Evolutionary conservation across 2,113 vertebrate genomes (phyloP).

Genomic region (Pongo abelii): DNA sequence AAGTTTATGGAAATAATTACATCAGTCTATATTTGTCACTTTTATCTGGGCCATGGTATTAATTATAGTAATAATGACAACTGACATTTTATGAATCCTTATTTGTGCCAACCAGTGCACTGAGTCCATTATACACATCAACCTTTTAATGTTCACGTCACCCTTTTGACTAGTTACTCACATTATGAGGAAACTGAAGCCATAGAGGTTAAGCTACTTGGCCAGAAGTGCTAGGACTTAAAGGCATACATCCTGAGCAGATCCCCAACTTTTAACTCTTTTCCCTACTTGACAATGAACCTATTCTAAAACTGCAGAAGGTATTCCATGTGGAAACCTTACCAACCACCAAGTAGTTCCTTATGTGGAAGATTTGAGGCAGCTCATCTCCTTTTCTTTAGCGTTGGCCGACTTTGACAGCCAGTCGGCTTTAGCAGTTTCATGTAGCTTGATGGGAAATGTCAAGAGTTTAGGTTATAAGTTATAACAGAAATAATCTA

Average conservation of each 20-base stretch:
- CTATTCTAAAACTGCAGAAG: background rate
- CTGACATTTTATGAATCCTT: background rate
- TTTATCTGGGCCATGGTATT: background rate
- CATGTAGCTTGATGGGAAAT: background rate
- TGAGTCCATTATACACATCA: background rate
- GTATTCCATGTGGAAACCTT: background rate
- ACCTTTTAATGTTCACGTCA: background rate
- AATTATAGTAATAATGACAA: background rate
- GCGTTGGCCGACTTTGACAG: background rate
- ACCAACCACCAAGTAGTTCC: accelerated
- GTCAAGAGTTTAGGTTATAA: background rate
- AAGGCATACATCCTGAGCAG: background rate
- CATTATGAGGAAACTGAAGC: background rate
- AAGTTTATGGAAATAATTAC: background rate
- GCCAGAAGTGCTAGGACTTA: background rate
- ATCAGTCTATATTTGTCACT: background rate
- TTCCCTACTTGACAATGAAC: background rate
- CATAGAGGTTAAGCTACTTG: background rate
- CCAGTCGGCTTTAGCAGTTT: background rate
- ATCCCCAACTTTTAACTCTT: background rate
- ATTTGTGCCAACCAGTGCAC: conserved; percentile 73
- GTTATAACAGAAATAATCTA: background rate
- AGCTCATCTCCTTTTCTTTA: background rate
- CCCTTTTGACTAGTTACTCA: background rate
- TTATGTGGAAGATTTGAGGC: background rate